These are phyloP conservation scores for Spea bombifrons DNA, from an alignment of 2,113 vertebrate species.

Conservation along the genomic window DNA sequence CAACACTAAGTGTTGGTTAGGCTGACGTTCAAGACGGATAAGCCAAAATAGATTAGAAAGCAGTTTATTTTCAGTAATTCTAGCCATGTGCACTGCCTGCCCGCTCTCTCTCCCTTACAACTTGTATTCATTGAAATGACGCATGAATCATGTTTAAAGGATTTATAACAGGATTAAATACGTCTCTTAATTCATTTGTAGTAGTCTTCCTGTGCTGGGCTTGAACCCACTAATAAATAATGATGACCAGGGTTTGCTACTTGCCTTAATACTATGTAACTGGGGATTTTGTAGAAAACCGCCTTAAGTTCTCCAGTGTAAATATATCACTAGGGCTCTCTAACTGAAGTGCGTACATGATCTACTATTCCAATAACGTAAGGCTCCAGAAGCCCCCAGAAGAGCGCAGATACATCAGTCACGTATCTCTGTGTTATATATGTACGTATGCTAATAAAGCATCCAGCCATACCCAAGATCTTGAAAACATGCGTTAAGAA, in stretches of 20 bases:
- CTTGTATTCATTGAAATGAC: constrained; percentile 4
- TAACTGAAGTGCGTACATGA: neutral
- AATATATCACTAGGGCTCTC: neutral
- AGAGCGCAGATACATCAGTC: too few species aligned
- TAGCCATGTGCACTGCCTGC: neutral
- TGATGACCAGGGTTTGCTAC: too few species aligned
- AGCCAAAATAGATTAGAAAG: neutral
- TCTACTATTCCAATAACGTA: neutral
- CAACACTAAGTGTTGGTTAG: constrained; percentile 1
- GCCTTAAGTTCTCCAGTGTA: neutral
- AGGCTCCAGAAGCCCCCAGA: too few species aligned
- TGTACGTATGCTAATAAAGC: too few species aligned
- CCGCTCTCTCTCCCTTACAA: neutral
- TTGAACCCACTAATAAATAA: neutral
- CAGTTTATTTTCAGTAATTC: constrained; percentile 15
- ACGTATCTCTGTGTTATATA: too few species aligned
- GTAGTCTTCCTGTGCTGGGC: constrained; percentile 9
- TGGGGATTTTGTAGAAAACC: neutral
- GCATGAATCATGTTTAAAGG: constrained; percentile 14
- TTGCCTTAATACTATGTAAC: too few species aligned
- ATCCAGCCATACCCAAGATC: too few species aligned
- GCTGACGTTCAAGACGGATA: constrained; percentile 26
- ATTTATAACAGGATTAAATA: neutral
- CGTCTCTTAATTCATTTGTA: neutral
- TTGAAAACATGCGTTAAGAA: too few species aligned